A percentile compares a stretch with the other conserved stretches of the same genome.
Conservation (phyloP, 2,888 invertebrate genomes). For the Nudaria mundana region DNA sequence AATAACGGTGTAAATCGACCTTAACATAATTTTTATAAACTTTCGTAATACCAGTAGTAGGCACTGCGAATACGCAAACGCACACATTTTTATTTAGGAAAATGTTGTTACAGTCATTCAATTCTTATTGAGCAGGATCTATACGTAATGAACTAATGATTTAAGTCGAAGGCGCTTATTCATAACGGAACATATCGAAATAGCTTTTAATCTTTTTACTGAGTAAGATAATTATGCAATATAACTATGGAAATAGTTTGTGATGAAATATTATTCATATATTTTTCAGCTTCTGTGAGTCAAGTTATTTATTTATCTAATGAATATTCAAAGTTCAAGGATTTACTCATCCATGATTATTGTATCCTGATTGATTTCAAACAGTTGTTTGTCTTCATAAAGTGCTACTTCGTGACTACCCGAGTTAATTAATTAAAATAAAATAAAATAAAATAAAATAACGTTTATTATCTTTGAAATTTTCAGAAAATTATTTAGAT, state of each 20-base stretch:
- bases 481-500: too few species aligned
- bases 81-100: too few species aligned
- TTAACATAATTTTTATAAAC: too few species aligned
- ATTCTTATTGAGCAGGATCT: constrained; percentile 16
- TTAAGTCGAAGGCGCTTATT: constrained; percentile 10
- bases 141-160: constrained; percentile 12
- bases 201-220: constrained; percentile 19
- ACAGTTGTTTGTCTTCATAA: background rate
- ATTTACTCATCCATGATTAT: background rate
- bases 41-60: too few species aligned
- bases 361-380: background rate
- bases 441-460: too few species aligned
- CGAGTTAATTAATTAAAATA: too few species aligned
- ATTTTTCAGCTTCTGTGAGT: constrained; percentile 5
- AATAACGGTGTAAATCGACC: too few species aligned
- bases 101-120: constrained; percentile 11
- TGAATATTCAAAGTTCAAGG: constrained; percentile 1
- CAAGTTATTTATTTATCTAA: background rate
- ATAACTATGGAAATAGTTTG: constrained; percentile 18
- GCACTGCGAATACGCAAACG: too few species aligned
- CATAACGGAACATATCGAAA: constrained; percentile 16
- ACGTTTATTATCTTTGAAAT: too few species aligned
- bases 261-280: constrained; percentile 14
- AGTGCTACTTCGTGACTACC: background rate
- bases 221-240: constrained; percentile 15